Conservation (phyloP, 2,113 vertebrate species). For the Heliornis fulica region DNA sequence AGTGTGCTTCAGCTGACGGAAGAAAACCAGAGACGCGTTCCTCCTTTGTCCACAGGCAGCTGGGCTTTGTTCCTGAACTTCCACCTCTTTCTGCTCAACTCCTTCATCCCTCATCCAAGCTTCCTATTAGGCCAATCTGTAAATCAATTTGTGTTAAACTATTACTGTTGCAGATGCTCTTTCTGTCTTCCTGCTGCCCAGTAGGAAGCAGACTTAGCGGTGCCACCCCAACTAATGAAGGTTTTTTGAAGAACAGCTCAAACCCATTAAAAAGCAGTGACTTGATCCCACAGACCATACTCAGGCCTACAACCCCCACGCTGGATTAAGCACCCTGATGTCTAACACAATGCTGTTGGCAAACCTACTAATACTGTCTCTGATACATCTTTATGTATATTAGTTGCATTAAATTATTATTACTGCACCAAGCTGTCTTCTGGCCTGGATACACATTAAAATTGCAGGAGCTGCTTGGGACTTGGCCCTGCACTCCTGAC, state of each 20-base stretch:
- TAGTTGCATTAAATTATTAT: not conserved
- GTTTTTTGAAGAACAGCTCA: not conserved
- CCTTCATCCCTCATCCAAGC: not conserved
- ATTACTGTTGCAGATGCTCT: not conserved
- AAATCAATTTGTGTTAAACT: slow-evolving; percentile 49
- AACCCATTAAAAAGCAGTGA: not conserved
- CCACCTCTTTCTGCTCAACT: not conserved
- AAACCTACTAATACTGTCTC: not conserved
- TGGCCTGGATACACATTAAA: not conserved
- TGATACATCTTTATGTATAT: not conserved
- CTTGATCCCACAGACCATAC: not conserved
- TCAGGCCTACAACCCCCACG: not conserved
- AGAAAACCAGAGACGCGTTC: not conserved
- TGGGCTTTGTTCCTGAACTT: not conserved
- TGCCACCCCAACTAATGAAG: slow-evolving; percentile 11
- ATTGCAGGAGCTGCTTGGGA: not conserved
- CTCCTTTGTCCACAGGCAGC: not conserved
- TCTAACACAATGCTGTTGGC: not conserved
- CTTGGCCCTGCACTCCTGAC: not conserved
- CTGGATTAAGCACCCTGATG: not conserved
- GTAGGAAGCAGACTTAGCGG: slow-evolving; percentile 12
- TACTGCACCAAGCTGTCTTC: not conserved
- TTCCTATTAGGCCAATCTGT: slow-evolving; percentile 5
- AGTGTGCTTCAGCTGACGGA: not conserved
- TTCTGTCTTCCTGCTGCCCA: slow-evolving; percentile 15